Conservation (phyloP, 2,113 vertebrate genomes). For the Bubalus kerabau region DNA sequence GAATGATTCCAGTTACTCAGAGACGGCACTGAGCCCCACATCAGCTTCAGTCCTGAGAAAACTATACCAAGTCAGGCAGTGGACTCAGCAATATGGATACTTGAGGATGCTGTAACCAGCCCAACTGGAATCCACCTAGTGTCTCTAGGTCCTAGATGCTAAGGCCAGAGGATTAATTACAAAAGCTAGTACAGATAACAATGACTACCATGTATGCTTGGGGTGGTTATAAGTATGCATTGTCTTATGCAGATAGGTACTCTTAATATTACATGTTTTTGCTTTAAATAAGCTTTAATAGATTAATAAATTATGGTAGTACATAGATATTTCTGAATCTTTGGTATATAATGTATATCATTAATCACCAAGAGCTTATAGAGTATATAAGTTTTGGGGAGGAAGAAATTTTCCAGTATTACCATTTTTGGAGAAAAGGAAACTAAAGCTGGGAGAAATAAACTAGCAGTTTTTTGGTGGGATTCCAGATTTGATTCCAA, state of each 20-base stretch:
- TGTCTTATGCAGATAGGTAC: neutral
- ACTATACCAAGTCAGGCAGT: neutral
- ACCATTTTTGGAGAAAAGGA: neutral
- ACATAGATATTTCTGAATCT: neutral
- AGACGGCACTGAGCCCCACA: neutral
- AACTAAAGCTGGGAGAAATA: neutral
- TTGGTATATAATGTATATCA: neutral
- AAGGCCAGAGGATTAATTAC: neutral
- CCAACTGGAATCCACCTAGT: neutral
- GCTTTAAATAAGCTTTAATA: neutral
- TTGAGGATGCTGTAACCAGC: neutral
- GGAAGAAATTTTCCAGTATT: neutral
- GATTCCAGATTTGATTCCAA: neutral
- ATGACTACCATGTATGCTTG: neutral
- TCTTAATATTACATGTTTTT: neutral
- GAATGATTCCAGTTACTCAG: neutral
- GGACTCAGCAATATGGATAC: neutral
- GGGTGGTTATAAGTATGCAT: neutral
- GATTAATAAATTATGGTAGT: neutral
- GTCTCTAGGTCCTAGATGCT: neutral
- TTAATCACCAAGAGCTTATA: neutral
- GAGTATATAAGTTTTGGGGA: neutral
- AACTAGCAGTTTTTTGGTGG: neutral
- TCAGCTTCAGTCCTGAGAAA: neutral
- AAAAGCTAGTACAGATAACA: neutral